Conservation (phyloP, 2,888 invertebrate species). For the Atethmia centrago region DNA sequence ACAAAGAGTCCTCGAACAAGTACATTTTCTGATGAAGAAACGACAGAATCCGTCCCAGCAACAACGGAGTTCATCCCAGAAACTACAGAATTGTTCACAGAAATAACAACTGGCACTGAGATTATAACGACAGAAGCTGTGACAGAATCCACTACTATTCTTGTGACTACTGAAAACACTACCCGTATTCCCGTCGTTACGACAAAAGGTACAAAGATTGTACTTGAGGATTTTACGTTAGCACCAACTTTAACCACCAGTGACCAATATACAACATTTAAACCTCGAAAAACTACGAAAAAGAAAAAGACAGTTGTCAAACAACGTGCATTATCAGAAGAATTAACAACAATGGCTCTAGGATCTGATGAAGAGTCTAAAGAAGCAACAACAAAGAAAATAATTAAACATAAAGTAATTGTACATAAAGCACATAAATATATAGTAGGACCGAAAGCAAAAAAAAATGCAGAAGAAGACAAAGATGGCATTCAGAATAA, state of each 20-base stretch:
- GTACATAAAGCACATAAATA: slow-evolving; percentile 24
- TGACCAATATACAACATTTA: too few relatives aligned
- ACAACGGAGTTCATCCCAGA: background rate
- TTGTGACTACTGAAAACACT: background rate
- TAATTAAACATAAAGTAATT: background rate
- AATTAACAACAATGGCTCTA: background rate
- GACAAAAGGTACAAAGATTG: slow-evolving; percentile 1
- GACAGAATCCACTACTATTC: background rate
- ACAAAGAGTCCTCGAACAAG: slow-evolving; percentile 9
- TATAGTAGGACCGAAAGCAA: slow-evolving; percentile 14
- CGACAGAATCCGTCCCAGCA: background rate
- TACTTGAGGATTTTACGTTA: slow-evolving; percentile 34
- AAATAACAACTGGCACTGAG: background rate
- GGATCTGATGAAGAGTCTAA: slow-evolving; percentile 4
- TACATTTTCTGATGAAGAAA: slow-evolving; percentile 11
- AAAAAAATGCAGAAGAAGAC: background rate
- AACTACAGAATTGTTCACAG: background rate
- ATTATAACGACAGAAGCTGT: background rate
- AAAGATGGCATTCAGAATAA: background rate
- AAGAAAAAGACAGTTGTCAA: background rate
- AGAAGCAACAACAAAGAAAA: slow-evolving; percentile 14
- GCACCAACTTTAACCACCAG: background rate
- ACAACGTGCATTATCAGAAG: background rate
- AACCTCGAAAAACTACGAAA: background rate
- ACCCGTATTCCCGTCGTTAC: background rate